These are phyloP conservation scores for Pithys albifrons DNA, from an alignment of 2,113 vertebrate genomes.

Conservation along the genomic window DNA sequence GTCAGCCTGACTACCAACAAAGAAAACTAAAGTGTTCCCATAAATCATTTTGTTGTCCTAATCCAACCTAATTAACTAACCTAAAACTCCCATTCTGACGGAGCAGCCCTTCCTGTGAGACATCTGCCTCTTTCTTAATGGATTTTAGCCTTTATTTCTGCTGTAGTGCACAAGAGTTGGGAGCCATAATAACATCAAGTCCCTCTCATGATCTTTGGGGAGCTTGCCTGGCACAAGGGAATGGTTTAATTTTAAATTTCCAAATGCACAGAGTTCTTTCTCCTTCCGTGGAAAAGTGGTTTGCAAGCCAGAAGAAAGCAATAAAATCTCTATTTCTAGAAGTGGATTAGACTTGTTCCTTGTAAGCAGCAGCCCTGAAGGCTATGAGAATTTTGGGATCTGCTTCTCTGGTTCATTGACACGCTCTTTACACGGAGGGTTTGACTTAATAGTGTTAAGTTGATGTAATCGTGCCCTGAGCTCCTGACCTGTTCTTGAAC, in stretches of 20 bases:
- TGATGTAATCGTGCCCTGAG: background rate
- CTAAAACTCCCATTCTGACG: slow-evolving; percentile 10
- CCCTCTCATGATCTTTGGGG: background rate
- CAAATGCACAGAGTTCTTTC: background rate
- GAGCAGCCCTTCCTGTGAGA: slow-evolving; percentile 43
- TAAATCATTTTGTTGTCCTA: slow-evolving; percentile 64
- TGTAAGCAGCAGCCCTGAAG: background rate
- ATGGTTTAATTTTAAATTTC: background rate
- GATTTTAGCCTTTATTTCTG: slow-evolving; percentile 14
- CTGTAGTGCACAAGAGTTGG: background rate
- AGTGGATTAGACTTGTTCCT: background rate
- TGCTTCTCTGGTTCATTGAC: background rate
- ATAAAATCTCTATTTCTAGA: background rate
- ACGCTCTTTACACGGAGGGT: background rate
- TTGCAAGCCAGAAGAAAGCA: background rate
- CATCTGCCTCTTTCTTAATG: slow-evolving; percentile 53
- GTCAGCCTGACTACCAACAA: slow-evolving; percentile 48
- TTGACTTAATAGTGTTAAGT: background rate
- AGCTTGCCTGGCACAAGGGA: background rate
- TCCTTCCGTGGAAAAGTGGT: background rate
- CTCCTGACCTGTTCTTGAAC: slow-evolving; percentile 13
- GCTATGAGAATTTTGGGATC: background rate
- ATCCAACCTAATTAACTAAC: slow-evolving; percentile 56
- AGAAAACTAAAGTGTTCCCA: slow-evolving; percentile 48
- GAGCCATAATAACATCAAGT: background rate